A percentile compares a stretch with the other conserved stretches of the same genome.
Conservation (phyloP, 2,888 invertebrate genomes). For the Drosophila borealis region DNA sequence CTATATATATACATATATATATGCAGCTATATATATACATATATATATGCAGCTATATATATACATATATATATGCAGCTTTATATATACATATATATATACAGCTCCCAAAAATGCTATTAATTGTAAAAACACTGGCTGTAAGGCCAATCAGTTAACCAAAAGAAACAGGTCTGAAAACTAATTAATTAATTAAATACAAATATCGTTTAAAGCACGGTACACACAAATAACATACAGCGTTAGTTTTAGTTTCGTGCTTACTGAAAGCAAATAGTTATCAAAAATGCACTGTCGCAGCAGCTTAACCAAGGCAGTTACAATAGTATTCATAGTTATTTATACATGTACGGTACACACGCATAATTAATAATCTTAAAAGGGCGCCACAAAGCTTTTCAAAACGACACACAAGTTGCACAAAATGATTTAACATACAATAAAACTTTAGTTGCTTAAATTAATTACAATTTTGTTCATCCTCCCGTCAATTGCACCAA, state of each 20-base stretch:
- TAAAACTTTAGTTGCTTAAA: conserved; percentile 79
- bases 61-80: conserved; percentile 1
- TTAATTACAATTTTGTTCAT: conserved; percentile 74
- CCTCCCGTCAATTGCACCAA: conserved; percentile 74
- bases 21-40: conserved; percentile 17
- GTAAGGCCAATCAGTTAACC: conserved; percentile 9
- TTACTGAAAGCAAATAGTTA: conserved; percentile 64
- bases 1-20: conserved; percentile 17
- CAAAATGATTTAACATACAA: conserved; percentile 73
- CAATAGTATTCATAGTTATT: conserved; percentile 66
- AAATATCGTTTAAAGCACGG: conserved; percentile 45
- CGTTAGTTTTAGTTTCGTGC: conserved; percentile 40
- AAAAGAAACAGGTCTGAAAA: conserved; percentile 10
- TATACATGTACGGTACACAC: conserved; percentile 37
- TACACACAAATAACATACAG: conserved; percentile 45
- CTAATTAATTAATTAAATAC: conserved; percentile 30
- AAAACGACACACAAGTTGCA: conserved; percentile 74
- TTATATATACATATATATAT: conserved; percentile 11
- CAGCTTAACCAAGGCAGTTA: conserved; percentile 76
- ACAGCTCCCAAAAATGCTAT: conserved; percentile 25
- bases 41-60: conserved; percentile 10
- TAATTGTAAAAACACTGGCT: conserved; percentile 13
- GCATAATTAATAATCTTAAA: conserved; percentile 69
- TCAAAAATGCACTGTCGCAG: conserved; percentile 40
- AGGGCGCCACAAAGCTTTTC: conserved; percentile 64